Conservation (phyloP, 2,797 vertebrate genomes). For the Acestrorhynchus altus region DNA sequence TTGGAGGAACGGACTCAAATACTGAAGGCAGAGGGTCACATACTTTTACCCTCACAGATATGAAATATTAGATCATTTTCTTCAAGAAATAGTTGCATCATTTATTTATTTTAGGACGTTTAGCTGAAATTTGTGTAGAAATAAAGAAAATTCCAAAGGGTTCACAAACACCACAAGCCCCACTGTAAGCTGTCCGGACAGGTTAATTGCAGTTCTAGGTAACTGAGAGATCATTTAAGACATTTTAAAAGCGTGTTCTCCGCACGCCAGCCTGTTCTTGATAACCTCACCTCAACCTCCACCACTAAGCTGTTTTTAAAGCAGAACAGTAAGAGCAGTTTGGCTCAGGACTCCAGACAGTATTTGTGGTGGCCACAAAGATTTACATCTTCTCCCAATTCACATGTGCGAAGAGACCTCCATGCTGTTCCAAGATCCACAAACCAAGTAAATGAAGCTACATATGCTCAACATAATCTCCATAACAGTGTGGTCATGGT, state of each 20-base stretch:
- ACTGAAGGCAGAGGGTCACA: too few relatives aligned
- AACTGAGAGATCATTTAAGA: too few relatives aligned
- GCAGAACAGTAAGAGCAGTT: not conserved
- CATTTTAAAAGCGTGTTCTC: too few relatives aligned
- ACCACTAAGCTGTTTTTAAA: not conserved
- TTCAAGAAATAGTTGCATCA: too few relatives aligned
- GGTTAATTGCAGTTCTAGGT: not conserved
- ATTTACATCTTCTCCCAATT: not conserved
- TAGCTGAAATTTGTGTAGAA: too few relatives aligned
- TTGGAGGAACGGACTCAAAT: too few relatives aligned
- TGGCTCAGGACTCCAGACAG: not conserved
- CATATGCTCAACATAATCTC: not conserved
- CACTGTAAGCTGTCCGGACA: not conserved
- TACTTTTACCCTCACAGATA: too few relatives aligned
- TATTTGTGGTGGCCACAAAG: not conserved
- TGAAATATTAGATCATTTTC: too few relatives aligned
- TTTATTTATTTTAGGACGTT: too few relatives aligned
- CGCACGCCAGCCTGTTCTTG: too few relatives aligned
- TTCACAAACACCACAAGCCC: too few relatives aligned
- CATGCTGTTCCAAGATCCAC: not conserved
- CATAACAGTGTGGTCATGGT: not conserved
- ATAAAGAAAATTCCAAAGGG: too few relatives aligned
- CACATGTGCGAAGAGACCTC: not conserved
- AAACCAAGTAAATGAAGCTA: not conserved
- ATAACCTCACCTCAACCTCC: not conserved